phyloP scores from a whole-genome alignment of 1,140 invertebrate species.

The Drosophila virilis region DNA sequence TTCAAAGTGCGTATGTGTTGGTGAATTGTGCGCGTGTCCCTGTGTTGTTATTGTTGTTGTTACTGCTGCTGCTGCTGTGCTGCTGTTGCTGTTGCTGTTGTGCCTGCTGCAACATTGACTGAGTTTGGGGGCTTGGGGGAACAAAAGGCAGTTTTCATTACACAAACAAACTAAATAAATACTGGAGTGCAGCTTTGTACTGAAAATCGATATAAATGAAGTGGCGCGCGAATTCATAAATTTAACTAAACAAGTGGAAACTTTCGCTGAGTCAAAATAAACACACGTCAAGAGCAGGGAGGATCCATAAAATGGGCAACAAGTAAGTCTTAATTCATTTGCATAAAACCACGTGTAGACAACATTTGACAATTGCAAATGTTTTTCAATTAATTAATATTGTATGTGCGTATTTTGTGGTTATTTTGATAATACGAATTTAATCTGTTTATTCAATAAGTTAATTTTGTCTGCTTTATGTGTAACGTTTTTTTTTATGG shows the following conservation, averaged over 20 bases:
- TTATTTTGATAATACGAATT: no score
- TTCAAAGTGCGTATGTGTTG: constrained; percentile 72
- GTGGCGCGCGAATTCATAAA: constrained; percentile 36
- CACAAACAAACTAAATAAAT: constrained; percentile 19
- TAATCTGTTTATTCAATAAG: no score
- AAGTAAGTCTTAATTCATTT: constrained; percentile 54
- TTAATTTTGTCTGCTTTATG: no score
- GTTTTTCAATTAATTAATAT: background rate
- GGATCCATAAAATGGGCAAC: constrained; percentile 40
- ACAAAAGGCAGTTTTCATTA: constrained; percentile 6
- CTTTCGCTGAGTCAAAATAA: constrained; percentile 21
- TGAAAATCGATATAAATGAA: constrained; percentile 31
- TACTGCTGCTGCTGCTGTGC: constrained; percentile 10
- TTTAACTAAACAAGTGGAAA: constrained; percentile 36
- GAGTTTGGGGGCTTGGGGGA: background rate
- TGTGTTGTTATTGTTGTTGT: constrained; percentile 20
- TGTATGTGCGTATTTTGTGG: no score
- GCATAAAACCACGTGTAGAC: background rate
- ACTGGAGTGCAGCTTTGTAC: constrained; percentile 20
- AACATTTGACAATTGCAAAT: no score
- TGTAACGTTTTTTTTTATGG: no score
- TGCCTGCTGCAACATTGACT: constrained; percentile 45
- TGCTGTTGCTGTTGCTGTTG: constrained; percentile 1
- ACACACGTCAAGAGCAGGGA: background rate
- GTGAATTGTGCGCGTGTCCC: constrained; percentile 68